phyloP scores from a whole-genome alignment of 2,797 vertebrate genomes.

The Hydrophis major region DNA sequence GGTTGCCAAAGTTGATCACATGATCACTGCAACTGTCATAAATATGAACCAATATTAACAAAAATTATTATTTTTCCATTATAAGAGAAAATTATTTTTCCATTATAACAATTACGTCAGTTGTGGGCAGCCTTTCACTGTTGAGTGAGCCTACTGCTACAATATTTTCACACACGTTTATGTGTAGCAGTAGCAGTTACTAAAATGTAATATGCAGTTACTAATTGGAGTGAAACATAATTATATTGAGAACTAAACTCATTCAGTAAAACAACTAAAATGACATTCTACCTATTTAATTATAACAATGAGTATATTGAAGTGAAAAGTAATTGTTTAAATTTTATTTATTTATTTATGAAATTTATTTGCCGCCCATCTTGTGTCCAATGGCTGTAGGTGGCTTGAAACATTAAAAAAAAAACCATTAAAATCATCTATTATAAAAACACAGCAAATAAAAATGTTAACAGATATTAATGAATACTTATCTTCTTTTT shows the following conservation, averaged over 20 bases:
- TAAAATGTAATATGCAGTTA: background rate
- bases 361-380: background rate
- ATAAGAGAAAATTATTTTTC: background rate
- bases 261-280: background rate
- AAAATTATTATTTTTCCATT: background rate
- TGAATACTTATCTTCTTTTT: slow-evolving; percentile 98
- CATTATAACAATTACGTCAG: background rate
- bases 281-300: background rate
- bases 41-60: too few species aligned
- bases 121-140: background rate
- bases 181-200: background rate
- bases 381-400: background rate
- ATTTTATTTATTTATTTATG: background rate
- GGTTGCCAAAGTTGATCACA: too few species aligned
- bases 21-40: too few species aligned
- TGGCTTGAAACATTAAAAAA: background rate
- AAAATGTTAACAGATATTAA: background rate
- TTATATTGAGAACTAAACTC: slow-evolving; percentile 1
- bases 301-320: background rate
- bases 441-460: background rate
- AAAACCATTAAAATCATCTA: background rate
- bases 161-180: background rate
- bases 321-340: slow-evolving; percentile 37
- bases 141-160: background rate
- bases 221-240: background rate